Conservation (phyloP, 1,140 invertebrate genomes). For the Penaeus japonicus region DNA sequence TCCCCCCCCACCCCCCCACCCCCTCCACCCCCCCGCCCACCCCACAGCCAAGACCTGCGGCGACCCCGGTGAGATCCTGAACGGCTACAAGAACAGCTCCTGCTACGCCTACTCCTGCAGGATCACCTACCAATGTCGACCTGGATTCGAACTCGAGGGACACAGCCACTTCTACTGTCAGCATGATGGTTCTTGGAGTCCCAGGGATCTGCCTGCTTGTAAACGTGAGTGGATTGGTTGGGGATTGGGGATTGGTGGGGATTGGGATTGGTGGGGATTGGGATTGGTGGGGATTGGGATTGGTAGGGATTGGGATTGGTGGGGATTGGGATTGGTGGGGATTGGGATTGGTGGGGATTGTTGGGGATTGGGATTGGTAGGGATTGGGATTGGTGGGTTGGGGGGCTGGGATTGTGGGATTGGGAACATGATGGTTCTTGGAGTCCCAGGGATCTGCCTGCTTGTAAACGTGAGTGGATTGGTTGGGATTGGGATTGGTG, state of each 20-base stretch:
- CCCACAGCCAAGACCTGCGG: slow-evolving; percentile 66
- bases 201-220: slow-evolving; percentile 87
- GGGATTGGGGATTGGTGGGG: background rate
- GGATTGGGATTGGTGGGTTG: too few relatives aligned
- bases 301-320: too few relatives aligned
- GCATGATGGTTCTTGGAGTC: slow-evolving; percentile 72
- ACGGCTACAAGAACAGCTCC: slow-evolving; percentile 90
- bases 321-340: background rate
- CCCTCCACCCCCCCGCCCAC: background rate
- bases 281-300: too few relatives aligned
- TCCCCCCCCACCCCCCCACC: background rate
- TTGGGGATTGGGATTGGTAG: too few relatives aligned
- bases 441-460: slow-evolving; percentile 87
- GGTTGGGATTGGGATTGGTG: background rate
- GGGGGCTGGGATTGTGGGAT: too few relatives aligned
- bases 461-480: slow-evolving; percentile 82
- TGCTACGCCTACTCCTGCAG: slow-evolving; percentile 91
- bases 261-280: background rate
- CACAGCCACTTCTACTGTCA: slow-evolving; percentile 67
- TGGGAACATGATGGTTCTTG: slow-evolving; percentile 68
- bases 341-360: background rate
- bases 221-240: slow-evolving; percentile 73
- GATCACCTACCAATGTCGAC: slow-evolving; percentile 90
- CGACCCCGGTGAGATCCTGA: slow-evolving; percentile 84
- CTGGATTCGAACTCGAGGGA: slow-evolving; percentile 90